Percentiles rank a stretch among this genome's conserved stretches.
phyloP scores from a whole-genome alignment of 2,888 invertebrate species.

The Andrena minutula region DNA sequence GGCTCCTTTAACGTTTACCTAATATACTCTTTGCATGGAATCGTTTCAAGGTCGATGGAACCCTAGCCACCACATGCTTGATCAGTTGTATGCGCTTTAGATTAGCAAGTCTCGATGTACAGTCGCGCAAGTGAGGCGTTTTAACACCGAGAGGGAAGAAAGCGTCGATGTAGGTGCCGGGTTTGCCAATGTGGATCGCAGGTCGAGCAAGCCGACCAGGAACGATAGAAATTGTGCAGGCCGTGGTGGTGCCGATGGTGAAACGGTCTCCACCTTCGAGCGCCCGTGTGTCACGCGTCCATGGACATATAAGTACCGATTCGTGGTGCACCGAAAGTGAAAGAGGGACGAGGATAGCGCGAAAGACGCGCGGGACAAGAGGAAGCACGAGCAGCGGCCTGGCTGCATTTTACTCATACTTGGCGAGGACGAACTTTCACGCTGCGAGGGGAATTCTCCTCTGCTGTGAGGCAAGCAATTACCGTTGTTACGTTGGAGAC shows the following conservation, averaged over 20 bases:
- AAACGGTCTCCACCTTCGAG: conserved; percentile 48
- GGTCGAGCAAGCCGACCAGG: background rate
- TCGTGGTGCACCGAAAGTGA: conserved; percentile 50
- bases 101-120: too few species aligned
- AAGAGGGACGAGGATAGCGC: conserved; percentile 45
- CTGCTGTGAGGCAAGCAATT: conserved; percentile 56
- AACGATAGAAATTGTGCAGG: background rate
- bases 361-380: conserved; percentile 35
- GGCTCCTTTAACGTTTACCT: background rate
- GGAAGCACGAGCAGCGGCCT: conserved; percentile 25
- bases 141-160: background rate
- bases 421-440: conserved; percentile 70
- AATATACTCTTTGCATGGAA: background rate
- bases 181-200: background rate
- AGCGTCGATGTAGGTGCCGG: background rate
- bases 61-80: too few species aligned
- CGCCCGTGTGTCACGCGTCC: conserved; percentile 60
- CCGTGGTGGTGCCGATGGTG: conserved; percentile 2
- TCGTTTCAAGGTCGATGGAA: too few species aligned
- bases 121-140: background rate
- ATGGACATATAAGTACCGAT: conserved; percentile 77
- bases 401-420: conserved; percentile 66
- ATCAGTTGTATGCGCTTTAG: too few species aligned
- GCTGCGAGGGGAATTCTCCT: conserved; percentile 52
- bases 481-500: conserved; percentile 38